Conservation (phyloP, 37 sponge, comb jelly and placozoan genomes). For the Oopsacas minuta region DNA sequence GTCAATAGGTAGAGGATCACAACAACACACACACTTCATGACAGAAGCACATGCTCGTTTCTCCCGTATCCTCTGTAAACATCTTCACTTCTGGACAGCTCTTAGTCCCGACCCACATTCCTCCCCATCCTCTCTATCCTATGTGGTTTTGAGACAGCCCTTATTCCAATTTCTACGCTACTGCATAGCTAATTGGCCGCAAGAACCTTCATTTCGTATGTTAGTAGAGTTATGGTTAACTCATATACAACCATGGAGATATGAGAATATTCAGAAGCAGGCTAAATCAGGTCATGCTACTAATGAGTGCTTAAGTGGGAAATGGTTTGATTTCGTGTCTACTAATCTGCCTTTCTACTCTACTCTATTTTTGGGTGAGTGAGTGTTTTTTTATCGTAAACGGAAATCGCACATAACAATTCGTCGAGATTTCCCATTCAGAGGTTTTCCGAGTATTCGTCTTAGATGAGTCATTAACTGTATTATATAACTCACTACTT, state of each 20-base stretch:
- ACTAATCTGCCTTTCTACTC: conserved; percentile 1
- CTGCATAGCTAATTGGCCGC: not conserved
- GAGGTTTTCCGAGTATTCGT: no score
- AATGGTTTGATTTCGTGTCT: conserved; percentile 6
- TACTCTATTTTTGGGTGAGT: not conserved
- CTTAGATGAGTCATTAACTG: no score
- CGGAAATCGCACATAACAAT: no score
- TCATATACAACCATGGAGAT: conserved; percentile 9
- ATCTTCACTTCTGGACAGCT: conserved; percentile 15
- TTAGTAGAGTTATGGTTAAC: not conserved
- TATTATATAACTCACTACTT: no score
- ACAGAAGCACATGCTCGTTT: conserved; percentile 10
- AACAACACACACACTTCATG: conserved; percentile 17
- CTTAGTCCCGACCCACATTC: not conserved
- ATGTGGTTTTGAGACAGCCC: not conserved
- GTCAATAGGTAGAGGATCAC: not conserved
- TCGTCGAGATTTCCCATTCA: no score
- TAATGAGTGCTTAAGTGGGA: not conserved
- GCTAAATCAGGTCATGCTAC: conserved; percentile 12
- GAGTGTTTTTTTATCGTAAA: no score
- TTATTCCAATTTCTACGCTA: not conserved
- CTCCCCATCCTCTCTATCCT: not conserved
- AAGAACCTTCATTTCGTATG: not conserved
- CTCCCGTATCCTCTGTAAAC: not conserved
- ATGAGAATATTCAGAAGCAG: not conserved